Base-by-base conservation (phyloP, 1,140 invertebrate species). In the Listronotus oregonensis region DNA sequence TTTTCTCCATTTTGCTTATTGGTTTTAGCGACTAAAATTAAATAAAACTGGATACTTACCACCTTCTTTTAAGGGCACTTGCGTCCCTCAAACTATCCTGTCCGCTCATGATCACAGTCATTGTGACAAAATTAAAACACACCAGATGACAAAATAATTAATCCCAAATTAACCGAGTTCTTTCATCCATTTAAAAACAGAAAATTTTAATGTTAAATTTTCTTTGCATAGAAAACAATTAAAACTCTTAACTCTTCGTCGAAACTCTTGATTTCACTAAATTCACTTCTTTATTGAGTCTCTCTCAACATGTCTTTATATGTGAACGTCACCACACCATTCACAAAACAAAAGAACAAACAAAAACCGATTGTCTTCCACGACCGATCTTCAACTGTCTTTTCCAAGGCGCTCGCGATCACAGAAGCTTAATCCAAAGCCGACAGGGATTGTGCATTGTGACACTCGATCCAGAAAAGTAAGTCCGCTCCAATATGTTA, bases 11-110 rank as follows among this genome's bases (percentile, higher is more conserved):
- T n/a, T n/a, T n/a, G n/a, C n/a, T n/a, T n/a, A n/a, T n/a, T n/a
- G n/a, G n/a, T n/a, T n/a, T n/a, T n/a, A n/a, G n/a, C n/a, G n/a
- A n/a, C n/a, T n/a, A n/a, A n/a, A n/a, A n/a, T n/a, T n/a, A n/a
- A n/a, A n/a, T n/a, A n/a, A n/a, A n/a, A n/a, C n/a, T n/a, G n/a
- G 12, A 3, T 27, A 51, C 60, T 63, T 37, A 63, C 60, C 60
- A 63, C 37, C 44, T 63, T 31, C 32, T 63, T 17, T 63, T 63
- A 21, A 63, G 43, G 37, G 32, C 47, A 18, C 60, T 49, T 6
- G 50, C 47, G 52, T 63, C 60, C 43, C 18, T 63, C 5, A 63
- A 18, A 46, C 60, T 63, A 37, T 63, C 60, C 31, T 54, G 60
- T 8, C 50, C 51, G 17, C 47, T 63, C 43, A 63, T 44, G 6